Evolutionary conservation across 2,797 vertebrate species (phyloP), one percentile per base, ranked within the genome.

Genomic region (Thaleichthys pacificus): DNA sequence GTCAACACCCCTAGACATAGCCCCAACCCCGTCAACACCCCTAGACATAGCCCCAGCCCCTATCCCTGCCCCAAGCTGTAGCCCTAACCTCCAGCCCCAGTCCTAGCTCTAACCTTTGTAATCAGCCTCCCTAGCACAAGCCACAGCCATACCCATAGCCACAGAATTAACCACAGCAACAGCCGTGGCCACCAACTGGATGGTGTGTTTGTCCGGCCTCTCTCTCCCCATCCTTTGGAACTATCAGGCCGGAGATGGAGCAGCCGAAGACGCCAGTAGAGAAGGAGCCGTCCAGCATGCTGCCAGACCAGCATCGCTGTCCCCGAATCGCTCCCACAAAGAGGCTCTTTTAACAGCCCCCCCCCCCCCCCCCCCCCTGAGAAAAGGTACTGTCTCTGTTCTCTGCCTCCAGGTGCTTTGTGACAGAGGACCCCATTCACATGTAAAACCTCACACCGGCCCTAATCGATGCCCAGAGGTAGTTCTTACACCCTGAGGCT

Each of bases 181-280:
- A 38, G 35, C 35, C 9, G 35, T 7, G 35, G 35, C 0, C 6
- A 38, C 35, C 35, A 38, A 38, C 9, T 38, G 68, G 80, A 65
- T 79, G 21, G 56, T 73, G 75, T 21, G 69, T 73, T 86, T 77
- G 79, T 72, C 83, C 64, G 76, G 80, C 82, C 81, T 83, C 77
- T 69, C 81, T 83, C 77, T 69, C 22, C 71, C 78, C 77, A 73
- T 72, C 73, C 75, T 68, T 24, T 79, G 89, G 87, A 89, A 84
- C 84, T 85, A 84, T 86, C 76, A 85, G 78, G 80, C 85, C 71
- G 47, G 77, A 80, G 86, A 85, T 85, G 81, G 80, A 88, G 83
- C 90, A 90, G 90, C 87, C 89, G 91, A 78, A 80, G 79, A 89
- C 89, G 62, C 71, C 86, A 91, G 92, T 86, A 89, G 82, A 79